A percentile compares a stretch with the other conserved stretches of the same genome.
phyloP scores from a whole-genome alignment of 1,140 invertebrate species.

The Drosophila auraria region DNA sequence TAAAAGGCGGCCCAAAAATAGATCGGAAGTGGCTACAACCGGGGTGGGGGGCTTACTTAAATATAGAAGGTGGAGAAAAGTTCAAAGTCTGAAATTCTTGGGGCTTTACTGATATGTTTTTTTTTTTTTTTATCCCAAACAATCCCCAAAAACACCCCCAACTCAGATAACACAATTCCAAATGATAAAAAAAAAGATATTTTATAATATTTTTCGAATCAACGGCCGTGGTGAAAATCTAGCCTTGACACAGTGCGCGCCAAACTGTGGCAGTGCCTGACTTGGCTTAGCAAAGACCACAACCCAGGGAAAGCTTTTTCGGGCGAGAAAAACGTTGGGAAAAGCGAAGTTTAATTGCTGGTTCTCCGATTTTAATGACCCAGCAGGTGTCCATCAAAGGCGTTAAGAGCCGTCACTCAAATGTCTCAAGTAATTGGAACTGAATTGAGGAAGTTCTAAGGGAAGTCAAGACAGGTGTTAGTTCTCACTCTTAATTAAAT shows the following conservation, averaged over 20 bases:
- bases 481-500: too few species aligned
- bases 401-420: background rate
- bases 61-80: background rate
- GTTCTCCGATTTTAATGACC: background rate
- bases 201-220: background rate
- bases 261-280: background rate
- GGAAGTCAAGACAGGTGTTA: too few species aligned
- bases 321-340: background rate
- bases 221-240: constrained; percentile 17
- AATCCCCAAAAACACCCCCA: background rate
- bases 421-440: background rate
- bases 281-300: constrained; percentile 32
- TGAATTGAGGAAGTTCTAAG: too few species aligned
- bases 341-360: background rate
- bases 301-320: constrained; percentile 16
- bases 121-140: background rate
- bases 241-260: background rate
- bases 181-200: background rate
- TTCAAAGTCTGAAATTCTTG: constrained; percentile 12
- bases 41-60: background rate
- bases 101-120: constrained; percentile 29
- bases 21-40: constrained; percentile 1
- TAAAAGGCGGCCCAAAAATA: constrained; percentile 24
- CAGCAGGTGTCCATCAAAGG: background rate
- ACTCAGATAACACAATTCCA: constrained; percentile 18